Conservation (phyloP, 2,113 vertebrate species). For the Thamnaconus septentrionalis region DNA sequence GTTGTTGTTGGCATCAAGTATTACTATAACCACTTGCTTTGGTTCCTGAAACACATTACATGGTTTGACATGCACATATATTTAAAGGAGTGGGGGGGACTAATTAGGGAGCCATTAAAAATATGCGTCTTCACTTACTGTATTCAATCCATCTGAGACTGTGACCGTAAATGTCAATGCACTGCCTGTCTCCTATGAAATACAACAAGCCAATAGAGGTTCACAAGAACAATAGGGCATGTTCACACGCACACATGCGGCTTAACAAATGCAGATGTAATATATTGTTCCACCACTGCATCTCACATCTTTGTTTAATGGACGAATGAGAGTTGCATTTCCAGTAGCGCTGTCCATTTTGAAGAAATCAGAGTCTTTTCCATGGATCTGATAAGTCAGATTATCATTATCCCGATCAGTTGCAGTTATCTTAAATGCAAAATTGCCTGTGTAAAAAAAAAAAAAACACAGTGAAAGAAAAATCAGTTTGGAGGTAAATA, state of each 20-base stretch:
- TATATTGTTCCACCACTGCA: background rate
- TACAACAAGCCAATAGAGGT: background rate
- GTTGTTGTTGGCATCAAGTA: conserved; percentile 80
- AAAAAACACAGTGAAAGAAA: background rate
- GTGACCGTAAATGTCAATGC: fast-evolving
- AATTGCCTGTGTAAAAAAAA: conserved; percentile 29
- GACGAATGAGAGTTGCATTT: conserved; percentile 4
- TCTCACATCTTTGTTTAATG: conserved; percentile 80
- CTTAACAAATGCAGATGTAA: background rate
- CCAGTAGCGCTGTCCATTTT: background rate
- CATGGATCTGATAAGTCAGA: conserved; percentile 64
- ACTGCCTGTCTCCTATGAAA: fast-evolving
- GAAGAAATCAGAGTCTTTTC: conserved; percentile 53
- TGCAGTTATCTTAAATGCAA: conserved; percentile 71
- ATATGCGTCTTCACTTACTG: conserved; percentile 28
- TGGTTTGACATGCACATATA: background rate
- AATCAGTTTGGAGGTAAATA: no score
- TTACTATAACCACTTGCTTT: background rate
- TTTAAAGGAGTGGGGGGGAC: background rate
- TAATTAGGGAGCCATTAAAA: background rate
- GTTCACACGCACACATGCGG: no score
- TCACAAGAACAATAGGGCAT: background rate
- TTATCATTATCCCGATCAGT: conserved; percentile 18
- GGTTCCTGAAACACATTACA: conserved; percentile 47
- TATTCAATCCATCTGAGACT: background rate